These are phyloP conservation scores for Montifringilla adamsi DNA, from an alignment of 2,113 vertebrate species.

Conservation along the genomic window DNA sequence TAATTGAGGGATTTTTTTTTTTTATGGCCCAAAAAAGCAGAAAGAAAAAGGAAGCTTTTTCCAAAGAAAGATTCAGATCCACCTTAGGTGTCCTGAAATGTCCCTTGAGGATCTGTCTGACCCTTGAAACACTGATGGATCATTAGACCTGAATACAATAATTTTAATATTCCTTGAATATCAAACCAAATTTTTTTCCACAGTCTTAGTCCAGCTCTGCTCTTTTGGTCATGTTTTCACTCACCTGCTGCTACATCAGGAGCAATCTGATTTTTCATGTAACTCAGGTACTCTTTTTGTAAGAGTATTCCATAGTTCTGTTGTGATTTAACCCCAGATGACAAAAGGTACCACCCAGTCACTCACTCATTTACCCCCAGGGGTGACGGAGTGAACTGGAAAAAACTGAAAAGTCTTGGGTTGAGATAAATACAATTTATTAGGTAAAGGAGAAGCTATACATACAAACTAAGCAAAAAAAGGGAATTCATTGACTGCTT, in stretches of 20 bases:
- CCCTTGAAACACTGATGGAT: neutral
- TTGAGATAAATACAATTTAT: neutral
- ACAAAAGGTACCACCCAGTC: neutral
- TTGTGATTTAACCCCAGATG: neutral
- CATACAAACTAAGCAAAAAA: neutral
- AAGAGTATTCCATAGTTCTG: neutral
- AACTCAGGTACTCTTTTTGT: neutral
- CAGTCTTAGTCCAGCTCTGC: neutral
- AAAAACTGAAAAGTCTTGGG: neutral
- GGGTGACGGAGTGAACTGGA: neutral
- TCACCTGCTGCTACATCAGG: neutral
- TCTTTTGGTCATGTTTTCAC: neutral
- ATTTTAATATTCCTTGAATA: neutral
- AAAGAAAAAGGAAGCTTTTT: neutral
- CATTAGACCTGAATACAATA: neutral
- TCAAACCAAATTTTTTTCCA: neutral
- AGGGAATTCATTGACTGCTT: neutral
- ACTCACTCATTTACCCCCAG: accelerated
- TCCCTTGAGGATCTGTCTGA: neutral
- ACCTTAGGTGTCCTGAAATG: neutral
- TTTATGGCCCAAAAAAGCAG: neutral
- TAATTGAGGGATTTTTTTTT: accelerated
- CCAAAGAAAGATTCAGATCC: neutral
- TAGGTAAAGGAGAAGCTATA: neutral
- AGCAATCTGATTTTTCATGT: neutral